phyloP scores from a whole-genome alignment of 2,113 vertebrate species.

The Calyptomena viridis region DNA sequence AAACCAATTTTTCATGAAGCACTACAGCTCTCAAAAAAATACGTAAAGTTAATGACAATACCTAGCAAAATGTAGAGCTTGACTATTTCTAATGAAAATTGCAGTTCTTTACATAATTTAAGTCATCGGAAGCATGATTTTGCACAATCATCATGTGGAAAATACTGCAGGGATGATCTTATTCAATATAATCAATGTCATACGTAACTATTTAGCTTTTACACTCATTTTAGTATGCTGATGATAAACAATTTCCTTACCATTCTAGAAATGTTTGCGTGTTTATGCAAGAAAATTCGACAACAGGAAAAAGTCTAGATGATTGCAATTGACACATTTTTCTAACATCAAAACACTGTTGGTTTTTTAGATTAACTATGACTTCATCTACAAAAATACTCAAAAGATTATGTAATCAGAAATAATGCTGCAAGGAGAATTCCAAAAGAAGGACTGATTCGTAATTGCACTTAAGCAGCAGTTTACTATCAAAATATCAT shows the following conservation, averaged over 20 bases:
- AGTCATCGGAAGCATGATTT: slow-evolving; percentile 17
- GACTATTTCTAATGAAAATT: slow-evolving; percentile 7
- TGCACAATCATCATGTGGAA: background rate
- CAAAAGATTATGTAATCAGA: slow-evolving; percentile 7
- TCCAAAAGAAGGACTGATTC: background rate
- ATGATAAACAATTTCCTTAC: slow-evolving; percentile 20
- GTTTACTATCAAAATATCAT: background rate
- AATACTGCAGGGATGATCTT: slow-evolving; percentile 1
- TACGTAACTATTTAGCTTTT: slow-evolving; percentile 17
- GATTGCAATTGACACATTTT: slow-evolving; percentile 14
- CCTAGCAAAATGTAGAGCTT: background rate
- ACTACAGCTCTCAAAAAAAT: background rate
- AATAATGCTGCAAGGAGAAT: background rate
- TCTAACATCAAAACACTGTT: background rate
- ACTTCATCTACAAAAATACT: slow-evolving; percentile 24
- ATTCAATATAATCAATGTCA: slow-evolving; percentile 9
- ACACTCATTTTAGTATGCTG: background rate
- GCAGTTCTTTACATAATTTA: no score
- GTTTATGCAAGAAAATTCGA: slow-evolving; percentile 5
- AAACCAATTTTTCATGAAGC: slow-evolving; percentile 9
- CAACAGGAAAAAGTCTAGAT: slow-evolving; percentile 25
- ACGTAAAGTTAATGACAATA: slow-evolving; percentile 8
- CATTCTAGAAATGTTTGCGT: slow-evolving; percentile 18
- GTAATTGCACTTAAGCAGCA: background rate
- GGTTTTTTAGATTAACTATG: background rate